Evolutionary conservation across 1,140 invertebrate genomes (phyloP).

Genomic region (Lasaia peninsularis): DNA sequence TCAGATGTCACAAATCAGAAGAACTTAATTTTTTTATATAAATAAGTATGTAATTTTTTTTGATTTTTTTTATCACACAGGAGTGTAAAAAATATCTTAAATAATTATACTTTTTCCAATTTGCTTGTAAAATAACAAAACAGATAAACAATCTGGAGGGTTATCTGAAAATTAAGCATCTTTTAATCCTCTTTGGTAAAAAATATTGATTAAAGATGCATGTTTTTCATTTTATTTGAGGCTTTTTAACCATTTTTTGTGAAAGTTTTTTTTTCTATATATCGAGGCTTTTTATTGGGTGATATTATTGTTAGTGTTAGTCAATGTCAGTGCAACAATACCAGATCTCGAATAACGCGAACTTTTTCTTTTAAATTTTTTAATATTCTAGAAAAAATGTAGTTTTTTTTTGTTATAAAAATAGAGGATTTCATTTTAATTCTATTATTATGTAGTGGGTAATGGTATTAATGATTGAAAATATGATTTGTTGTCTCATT

Average conservation of each 20-base stretch:
- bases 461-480: neutral
- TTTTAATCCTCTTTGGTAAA: no score
- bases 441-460: conserved; percentile 1
- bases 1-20: neutral
- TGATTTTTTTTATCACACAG: no score
- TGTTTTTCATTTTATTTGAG: neutral
- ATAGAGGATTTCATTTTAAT: neutral
- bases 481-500: neutral
- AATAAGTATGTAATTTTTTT: no score
- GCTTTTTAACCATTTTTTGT: neutral
- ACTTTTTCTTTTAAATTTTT: neutral
- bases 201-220: neutral
- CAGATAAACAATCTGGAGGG: no score
- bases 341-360: neutral
- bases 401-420: neutral
- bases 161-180: no score
- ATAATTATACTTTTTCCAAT: no score
- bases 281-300: conserved; percentile 15
- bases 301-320: conserved; percentile 3
- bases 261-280: neutral
- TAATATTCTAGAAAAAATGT: no score
- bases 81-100: no score
- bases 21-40: no score
- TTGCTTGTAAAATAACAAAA: no score
- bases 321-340: conserved; percentile 1